Base-by-base conservation (phyloP, 1,140 invertebrate species). In the Hylyphantes graminicola region DNA sequence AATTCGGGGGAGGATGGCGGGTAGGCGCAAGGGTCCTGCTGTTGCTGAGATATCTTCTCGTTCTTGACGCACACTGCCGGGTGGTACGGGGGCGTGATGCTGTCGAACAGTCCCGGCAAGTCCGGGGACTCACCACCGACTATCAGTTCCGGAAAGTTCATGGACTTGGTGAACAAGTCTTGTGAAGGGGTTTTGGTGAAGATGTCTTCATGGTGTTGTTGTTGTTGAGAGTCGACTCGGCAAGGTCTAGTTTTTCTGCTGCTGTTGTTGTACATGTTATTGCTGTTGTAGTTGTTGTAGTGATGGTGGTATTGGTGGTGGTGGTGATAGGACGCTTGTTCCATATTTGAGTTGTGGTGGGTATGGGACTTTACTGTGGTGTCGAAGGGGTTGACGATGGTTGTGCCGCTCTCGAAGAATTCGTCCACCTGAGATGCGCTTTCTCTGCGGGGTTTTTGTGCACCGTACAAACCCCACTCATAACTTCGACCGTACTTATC, bases 351-450 rank as follows among this genome's bases (percentile, higher is more conserved):
- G 10, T 57, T 8, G 9, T 15, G n/a, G 17, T 48, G 13, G 7
- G 19, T 57, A 12, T 51, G 1, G 50, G 15, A 19, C 1, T 61
- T 50, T 13, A 15, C 17, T 11, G 9, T 4, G 15, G 15, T 12
- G 48, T 61, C 12, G n/a, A 19, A 21, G 17, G 12, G 2, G 54
- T 35, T 11, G 11, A 48, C 7, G 61, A 19, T 75, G 72, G 9
- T 35, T 17, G 17, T 54, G 35, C 55, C 63, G 53, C 74, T 89
- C 70, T 92, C 92, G 90, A 94, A 94, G 88, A 94, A 94, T 80
- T 94, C 93, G 89, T 94, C 93, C 86, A 94, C 93, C 85, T 92
- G 90, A 9, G 92, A 92, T 7, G 92, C 92, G 21, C 92, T 92
- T 84, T 93, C 91, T 15, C 93, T 90, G 13, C 93, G 90, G 6